Evolutionary conservation across 2,113 vertebrate genomes (phyloP).

Genomic region (Theropithecus gelada): DNA sequence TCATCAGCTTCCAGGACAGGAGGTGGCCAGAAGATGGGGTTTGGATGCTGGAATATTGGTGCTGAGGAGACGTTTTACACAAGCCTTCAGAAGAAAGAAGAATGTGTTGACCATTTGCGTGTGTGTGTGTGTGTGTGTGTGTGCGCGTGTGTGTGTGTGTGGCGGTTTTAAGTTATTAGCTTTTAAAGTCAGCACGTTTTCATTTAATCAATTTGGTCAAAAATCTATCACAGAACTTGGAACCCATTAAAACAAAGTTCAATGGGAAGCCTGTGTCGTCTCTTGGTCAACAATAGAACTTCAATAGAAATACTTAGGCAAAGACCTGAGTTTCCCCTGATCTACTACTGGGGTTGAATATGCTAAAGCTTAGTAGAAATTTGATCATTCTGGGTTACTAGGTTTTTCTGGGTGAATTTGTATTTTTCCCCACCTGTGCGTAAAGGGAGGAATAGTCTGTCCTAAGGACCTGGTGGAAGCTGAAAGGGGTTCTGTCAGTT

Average conservation of each 20-base stretch:
- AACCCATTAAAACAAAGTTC: not conserved
- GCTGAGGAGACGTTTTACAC: no score
- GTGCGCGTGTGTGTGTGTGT: fast-evolving
- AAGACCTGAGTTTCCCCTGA: not conserved
- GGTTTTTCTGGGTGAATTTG: not conserved
- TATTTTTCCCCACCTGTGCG: not conserved
- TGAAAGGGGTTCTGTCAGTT: not conserved
- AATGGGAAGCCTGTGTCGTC: not conserved
- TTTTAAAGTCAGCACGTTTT: not conserved
- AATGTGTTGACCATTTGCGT: no score
- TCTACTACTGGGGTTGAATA: not conserved
- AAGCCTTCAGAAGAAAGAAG: no score
- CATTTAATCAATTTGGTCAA: not conserved
- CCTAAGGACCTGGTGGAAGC: not conserved
- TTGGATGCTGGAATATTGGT: no score
- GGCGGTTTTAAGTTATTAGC: not conserved
- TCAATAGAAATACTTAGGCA: not conserved
- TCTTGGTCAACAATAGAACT: not conserved
- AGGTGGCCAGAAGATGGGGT: no score
- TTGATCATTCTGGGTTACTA: not conserved
- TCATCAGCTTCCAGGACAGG: no score
- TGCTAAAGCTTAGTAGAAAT: not conserved
- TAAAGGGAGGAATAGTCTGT: not conserved
- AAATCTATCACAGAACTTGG: not conserved
- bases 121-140: no score